phyloP scores from a whole-genome alignment of 1,140 invertebrate genomes.

The Zaprionus tsacasi region DNA sequence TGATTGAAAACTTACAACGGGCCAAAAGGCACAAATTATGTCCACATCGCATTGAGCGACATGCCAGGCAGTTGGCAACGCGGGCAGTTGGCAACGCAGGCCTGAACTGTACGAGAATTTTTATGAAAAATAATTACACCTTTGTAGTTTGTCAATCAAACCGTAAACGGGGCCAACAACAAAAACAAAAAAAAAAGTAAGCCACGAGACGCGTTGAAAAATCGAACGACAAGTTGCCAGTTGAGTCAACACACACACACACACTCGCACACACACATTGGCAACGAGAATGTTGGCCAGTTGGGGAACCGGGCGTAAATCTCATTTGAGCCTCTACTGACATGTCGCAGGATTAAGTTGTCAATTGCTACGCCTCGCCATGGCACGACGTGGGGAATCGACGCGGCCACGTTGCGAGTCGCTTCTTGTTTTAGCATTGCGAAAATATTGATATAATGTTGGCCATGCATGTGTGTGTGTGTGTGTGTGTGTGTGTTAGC shows the following conservation, averaged over 20 bases:
- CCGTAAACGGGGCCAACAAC: conserved; percentile 39
- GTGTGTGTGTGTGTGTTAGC: background rate
- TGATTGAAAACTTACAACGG: conserved; percentile 76
- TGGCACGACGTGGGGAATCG: conserved; percentile 6
- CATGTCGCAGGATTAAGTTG: conserved; percentile 82
- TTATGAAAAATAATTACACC: conserved; percentile 83
- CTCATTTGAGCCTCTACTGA: conserved; percentile 80
- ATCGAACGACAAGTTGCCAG: conserved; percentile 4
- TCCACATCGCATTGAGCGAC: conserved; percentile 34
- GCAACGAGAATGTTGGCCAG: conserved; percentile 33
- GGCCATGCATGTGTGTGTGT: conserved; percentile 33
- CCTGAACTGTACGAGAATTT: conserved; percentile 36
- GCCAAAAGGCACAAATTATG: conserved; percentile 41
- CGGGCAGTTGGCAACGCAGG: background rate
- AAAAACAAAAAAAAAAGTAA: conserved; percentile 24
- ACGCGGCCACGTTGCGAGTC: background rate
- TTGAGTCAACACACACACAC: conserved; percentile 2
- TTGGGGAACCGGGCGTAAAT: conserved; percentile 56
- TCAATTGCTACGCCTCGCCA: conserved; percentile 61
- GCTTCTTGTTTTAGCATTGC: conserved; percentile 56
- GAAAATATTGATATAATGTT: conserved; percentile 78
- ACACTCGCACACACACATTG: background rate
- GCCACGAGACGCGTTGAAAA: conserved; percentile 39
- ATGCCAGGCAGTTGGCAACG: conserved; percentile 35
- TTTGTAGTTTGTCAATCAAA: conserved; percentile 82